Base-by-base conservation (phyloP, 2,113 vertebrate species). In the Archocentrus centrarchus region DNA sequence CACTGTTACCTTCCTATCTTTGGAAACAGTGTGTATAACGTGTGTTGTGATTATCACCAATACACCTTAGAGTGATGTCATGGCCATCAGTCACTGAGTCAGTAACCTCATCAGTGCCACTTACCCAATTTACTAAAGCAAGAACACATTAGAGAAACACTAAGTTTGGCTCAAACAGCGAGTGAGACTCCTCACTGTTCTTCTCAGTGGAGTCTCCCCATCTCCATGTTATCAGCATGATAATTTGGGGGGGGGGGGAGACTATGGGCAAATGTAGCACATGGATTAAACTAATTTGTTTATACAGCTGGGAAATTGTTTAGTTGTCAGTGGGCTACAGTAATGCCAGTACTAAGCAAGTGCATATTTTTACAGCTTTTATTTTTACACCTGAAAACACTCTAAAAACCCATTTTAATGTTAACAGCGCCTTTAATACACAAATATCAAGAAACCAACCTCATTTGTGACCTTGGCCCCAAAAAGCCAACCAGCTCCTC, bases 401-500 rank as follows among this genome's bases (percentile, higher is more conserved):
- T 41, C 39, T 14, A 44, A 50, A 70, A 70, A 70, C 1, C 2
- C 24, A 53, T 30, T 70, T 53, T 70, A 5, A 50, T 30, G 24
- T 0, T 39, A 70, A 15, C 24, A 30, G 15, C 10, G 20, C 44
- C 30, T 32, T 30, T 32, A 50, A 30, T 20, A 30, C 5, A 70
- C 44, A 44, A 6, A 20, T 0, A 27, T 4, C 24, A 35, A 53
- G 24, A 73, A 32, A 18, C 80, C 1, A 61, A 99, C 98, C 98
- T 99, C 98, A 61, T 99, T 99, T 3, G 98, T 99, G 93, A 99
- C 98, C 91, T 99, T 99, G 3, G 98, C 98, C 0, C 98, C 98
- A 61, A 99, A 99, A 44, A 99, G 96, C 98, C 98, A 99, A 35
- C 98, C 98, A 0, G 98, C 98, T 79, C 98, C 98, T 5, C 98